These are phyloP conservation scores for Rhadina sibilatrix DNA, from an alignment of 2,113 vertebrate genomes.

Conservation along the genomic window DNA sequence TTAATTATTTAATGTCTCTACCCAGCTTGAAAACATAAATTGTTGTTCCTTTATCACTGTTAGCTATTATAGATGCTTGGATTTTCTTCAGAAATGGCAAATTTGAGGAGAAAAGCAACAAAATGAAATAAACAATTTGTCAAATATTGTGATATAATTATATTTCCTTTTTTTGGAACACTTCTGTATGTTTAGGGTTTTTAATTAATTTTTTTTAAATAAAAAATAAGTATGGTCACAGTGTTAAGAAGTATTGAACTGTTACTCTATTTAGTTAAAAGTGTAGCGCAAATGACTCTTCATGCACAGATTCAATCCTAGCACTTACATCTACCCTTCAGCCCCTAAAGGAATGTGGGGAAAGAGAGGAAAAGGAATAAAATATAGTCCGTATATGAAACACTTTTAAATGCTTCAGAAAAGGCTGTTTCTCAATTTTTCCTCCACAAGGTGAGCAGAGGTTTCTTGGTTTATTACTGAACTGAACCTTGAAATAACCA, in stretches of 20 bases:
- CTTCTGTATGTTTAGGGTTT: background rate
- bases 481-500: background rate
- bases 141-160: background rate
- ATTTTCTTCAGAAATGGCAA: background rate
- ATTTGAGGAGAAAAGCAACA: background rate
- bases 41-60: background rate
- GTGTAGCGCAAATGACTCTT: background rate
- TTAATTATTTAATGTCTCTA: conserved; percentile 37
- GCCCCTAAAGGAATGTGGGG: background rate
- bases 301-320: background rate
- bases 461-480: background rate
- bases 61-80: background rate
- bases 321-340: too few species aligned
- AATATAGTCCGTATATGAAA: background rate
- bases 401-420: background rate
- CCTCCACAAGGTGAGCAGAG: background rate
- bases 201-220: background rate
- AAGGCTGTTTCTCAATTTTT: background rate
- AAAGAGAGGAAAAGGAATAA: background rate
- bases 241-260: background rate
- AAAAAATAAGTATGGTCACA: background rate
- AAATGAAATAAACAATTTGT: background rate
- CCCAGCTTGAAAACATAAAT: background rate
- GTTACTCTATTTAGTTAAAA: background rate
- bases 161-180: background rate